Percentiles rank a stretch among this genome's conserved stretches.
phyloP scores from a whole-genome alignment of 2,113 vertebrate genomes.

The Hippoglossus stenolepis region DNA sequence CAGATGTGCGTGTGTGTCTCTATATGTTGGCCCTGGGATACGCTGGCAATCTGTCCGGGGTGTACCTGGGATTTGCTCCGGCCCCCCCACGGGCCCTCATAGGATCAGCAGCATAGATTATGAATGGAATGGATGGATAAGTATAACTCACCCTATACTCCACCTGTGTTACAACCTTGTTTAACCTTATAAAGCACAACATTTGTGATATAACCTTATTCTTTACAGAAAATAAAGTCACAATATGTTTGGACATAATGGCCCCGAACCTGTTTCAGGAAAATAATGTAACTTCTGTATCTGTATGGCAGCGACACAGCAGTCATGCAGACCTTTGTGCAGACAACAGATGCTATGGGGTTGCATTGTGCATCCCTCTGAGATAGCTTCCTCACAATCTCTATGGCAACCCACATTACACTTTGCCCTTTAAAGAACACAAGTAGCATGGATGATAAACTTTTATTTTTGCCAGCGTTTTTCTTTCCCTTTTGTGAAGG shows the following conservation, averaged over 20 bases:
- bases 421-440: slow-evolving; percentile 56
- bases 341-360: slow-evolving; percentile 47
- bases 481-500: slow-evolving; percentile 52
- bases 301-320: not conserved
- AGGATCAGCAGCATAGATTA: too few species aligned
- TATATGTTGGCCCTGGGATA: too few species aligned
- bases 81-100: too few species aligned
- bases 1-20: too few species aligned
- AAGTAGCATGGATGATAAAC: slow-evolving; percentile 65
- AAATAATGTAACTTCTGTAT: not conserved
- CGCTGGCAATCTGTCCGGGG: too few species aligned
- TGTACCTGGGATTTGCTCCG: too few species aligned
- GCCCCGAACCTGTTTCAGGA: not conserved
- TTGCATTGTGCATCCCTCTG: slow-evolving; percentile 11
- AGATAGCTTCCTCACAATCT: slow-evolving; percentile 24
- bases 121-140: too few species aligned
- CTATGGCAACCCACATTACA: slow-evolving; percentile 54
- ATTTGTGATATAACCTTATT: not conserved
- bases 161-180: not conserved
- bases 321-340: not conserved
- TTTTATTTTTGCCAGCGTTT: slow-evolving; percentile 68
- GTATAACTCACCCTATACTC: not conserved
- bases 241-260: not conserved
- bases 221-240: slow-evolving; percentile 10
- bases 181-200: not conserved